These are phyloP conservation scores for Plagodis pulveraria DNA, from an alignment of 2,888 invertebrate species.

Conservation along the genomic window DNA sequence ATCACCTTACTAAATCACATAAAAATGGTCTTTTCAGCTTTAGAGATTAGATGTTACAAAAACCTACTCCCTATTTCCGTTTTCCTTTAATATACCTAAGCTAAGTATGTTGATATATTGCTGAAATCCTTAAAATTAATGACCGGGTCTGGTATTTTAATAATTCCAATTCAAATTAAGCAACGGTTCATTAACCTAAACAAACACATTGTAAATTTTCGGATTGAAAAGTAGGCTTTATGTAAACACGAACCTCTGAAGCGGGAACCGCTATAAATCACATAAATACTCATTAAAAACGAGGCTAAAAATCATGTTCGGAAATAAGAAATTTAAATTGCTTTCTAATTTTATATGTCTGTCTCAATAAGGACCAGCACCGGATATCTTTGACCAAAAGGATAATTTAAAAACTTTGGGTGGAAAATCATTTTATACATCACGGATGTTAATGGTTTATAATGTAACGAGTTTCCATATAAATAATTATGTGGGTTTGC, in stretches of 20 bases:
- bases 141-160: background rate
- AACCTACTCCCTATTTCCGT: no score
- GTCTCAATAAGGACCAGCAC: background rate
- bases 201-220: conserved; percentile 7
- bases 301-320: conserved; percentile 13
- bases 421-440: no score
- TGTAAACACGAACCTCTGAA: conserved; percentile 11
- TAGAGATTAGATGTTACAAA: no score
- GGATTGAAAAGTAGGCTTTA: conserved; percentile 5
- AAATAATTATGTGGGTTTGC: no score
- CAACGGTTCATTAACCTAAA: conserved; percentile 2
- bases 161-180: background rate
- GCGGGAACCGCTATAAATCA: conserved; percentile 4
- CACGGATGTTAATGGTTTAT: no score
- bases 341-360: background rate
- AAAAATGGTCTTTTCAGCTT: no score
- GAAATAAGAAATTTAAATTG: conserved; percentile 5
- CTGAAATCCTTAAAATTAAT: no score
- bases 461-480: no score
- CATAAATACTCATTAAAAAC: conserved; percentile 15
- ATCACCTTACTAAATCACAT: no score
- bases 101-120: no score
- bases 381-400: background rate
- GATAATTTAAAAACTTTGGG: no score
- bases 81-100: no score